Conservation (phyloP, 2,888 invertebrate genomes). For the Zaprionus lineosus region DNA sequence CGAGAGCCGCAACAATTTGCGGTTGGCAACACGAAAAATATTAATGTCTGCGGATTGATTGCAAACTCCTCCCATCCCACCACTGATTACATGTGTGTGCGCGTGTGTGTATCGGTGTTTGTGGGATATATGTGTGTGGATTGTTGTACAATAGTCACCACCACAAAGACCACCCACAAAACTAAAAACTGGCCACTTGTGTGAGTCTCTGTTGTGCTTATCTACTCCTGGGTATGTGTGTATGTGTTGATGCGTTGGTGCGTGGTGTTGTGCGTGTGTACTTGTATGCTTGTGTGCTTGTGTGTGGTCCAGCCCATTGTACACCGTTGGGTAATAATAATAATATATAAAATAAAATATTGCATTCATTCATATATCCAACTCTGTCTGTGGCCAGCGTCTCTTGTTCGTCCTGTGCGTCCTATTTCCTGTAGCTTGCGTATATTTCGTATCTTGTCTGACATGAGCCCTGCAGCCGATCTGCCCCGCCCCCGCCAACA, state of each 20-base stretch:
- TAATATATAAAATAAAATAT: slow-evolving; percentile 73
- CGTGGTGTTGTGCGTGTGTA: slow-evolving; percentile 13
- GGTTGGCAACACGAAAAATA: slow-evolving; percentile 76
- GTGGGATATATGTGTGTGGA: no score
- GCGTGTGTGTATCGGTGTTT: no score
- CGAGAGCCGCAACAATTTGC: slow-evolving; percentile 73
- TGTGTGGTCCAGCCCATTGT: slow-evolving; percentile 43
- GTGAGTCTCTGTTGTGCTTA: slow-evolving; percentile 34
- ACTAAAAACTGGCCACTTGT: slow-evolving; percentile 67
- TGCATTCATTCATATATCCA: slow-evolving; percentile 56
- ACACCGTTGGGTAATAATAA: slow-evolving; percentile 50
- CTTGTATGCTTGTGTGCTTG: slow-evolving; percentile 7
- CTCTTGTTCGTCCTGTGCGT: slow-evolving; percentile 5
- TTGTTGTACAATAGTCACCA: no score
- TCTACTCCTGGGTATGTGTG: no score
- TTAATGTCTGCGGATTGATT: slow-evolving; percentile 76
- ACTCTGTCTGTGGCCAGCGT: slow-evolving; percentile 25
- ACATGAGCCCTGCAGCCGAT: slow-evolving; percentile 6
- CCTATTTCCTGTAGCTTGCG: slow-evolving; percentile 36
- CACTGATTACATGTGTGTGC: no score
- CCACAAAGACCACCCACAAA: slow-evolving; percentile 38
- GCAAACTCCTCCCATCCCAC: no score
- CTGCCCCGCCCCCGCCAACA: neutral
- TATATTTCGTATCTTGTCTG: slow-evolving; percentile 45
- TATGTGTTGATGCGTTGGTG: no score